These are phyloP conservation scores for Lochmaea capreae DNA, from an alignment of 2,888 invertebrate species.

Conservation along the genomic window DNA sequence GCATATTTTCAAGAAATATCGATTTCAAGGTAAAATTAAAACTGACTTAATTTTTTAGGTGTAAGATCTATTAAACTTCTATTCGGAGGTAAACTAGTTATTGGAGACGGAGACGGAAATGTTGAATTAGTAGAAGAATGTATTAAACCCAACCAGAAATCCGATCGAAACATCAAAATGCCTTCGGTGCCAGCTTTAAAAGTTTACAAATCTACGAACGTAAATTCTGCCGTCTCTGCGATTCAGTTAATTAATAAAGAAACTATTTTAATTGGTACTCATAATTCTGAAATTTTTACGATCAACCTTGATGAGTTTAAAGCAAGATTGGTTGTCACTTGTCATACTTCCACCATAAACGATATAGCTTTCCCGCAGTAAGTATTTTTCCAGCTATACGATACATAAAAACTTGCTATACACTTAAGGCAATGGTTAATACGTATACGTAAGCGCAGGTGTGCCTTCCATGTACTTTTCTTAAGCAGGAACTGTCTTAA, in stretches of 20 bases:
- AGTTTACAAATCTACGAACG: constrained; percentile 66
- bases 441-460: too few species aligned
- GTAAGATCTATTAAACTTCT: constrained; percentile 75
- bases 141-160: constrained; percentile 30
- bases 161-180: constrained; percentile 59
- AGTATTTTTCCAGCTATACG: constrained; percentile 55
- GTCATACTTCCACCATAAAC: constrained; percentile 84
- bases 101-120: constrained; percentile 89
- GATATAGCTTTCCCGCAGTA: constrained; percentile 87
- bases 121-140: constrained; percentile 75
- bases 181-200: constrained; percentile 65
- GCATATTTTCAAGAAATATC: too few species aligned
- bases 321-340: constrained; percentile 80
- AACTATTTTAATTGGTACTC: constrained; percentile 80
- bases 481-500: too few species aligned
- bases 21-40: too few species aligned
- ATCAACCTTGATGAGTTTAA: constrained; percentile 77
- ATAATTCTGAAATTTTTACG: constrained; percentile 83
- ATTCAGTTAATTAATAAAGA: constrained; percentile 73
- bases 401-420: not conserved
- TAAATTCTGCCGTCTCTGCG: constrained; percentile 80
- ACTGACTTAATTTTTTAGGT: constrained; percentile 62
- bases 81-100: constrained; percentile 72
- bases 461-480: too few species aligned
- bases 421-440: too few species aligned